These are phyloP conservation scores for Drosophila koepferae DNA, from an alignment of 2,888 invertebrate genomes.

Conservation along the genomic window DNA sequence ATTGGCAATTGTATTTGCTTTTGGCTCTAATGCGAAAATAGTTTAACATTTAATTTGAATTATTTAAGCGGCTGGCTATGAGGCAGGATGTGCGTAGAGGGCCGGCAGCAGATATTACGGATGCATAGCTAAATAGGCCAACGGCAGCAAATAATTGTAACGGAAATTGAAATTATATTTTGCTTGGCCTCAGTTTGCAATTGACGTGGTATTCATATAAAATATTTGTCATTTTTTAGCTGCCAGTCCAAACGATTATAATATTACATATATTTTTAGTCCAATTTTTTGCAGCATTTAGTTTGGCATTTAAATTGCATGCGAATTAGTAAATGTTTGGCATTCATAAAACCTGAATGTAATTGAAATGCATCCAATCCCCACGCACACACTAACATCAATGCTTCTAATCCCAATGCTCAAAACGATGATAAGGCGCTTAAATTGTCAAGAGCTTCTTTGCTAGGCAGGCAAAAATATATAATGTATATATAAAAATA, in stretches of 20 bases:
- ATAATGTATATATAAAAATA: not conserved
- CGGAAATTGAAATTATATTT: constrained; percentile 78
- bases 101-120: too few species aligned
- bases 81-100: too few species aligned
- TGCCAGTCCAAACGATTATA: not conserved
- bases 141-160: constrained; percentile 53
- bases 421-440: constrained; percentile 40
- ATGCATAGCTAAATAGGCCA: constrained; percentile 11
- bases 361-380: constrained; percentile 10
- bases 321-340: constrained; percentile 36
- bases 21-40: constrained; percentile 9
- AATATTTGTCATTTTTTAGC: constrained; percentile 28
- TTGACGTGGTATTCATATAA: constrained; percentile 38
- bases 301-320: constrained; percentile 25
- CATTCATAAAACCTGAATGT: constrained; percentile 21
- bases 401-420: not conserved
- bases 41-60: constrained; percentile 58
- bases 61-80: constrained; percentile 53
- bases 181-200: constrained; percentile 51
- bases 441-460: constrained; percentile 10
- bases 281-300: constrained; percentile 6
- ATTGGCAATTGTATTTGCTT: not conserved
- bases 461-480: not conserved
- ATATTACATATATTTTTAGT: not conserved
- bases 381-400: not conserved